These are phyloP conservation scores for Buceros bicornis DNA, from an alignment of 2,797 vertebrate genomes.

Conservation along the genomic window DNA sequence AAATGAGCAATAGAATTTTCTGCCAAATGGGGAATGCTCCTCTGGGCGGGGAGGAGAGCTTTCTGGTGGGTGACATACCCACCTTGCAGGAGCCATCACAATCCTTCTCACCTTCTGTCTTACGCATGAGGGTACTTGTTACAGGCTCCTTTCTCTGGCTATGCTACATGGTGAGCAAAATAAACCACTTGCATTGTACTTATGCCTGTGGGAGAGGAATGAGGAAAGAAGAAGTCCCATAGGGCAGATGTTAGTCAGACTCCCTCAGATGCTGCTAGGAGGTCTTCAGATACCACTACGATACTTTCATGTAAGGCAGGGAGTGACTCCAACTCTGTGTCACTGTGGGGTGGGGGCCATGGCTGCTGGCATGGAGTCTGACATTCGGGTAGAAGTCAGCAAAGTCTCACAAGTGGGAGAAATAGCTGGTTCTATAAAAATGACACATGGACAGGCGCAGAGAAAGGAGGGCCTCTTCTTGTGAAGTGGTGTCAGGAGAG, in stretches of 20 bases:
- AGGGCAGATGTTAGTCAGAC: neutral
- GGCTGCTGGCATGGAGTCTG: neutral
- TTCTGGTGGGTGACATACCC: neutral
- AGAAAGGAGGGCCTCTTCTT: neutral
- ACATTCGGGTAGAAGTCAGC: neutral
- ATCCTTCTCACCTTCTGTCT: neutral
- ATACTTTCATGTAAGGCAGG: neutral
- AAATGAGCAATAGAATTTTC: neutral
- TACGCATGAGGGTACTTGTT: neutral
- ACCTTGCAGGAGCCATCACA: neutral
- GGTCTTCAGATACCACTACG: neutral
- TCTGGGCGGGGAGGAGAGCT: neutral
- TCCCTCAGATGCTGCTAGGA: neutral
- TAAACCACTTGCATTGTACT: neutral
- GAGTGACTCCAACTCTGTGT: rapidly evolving
- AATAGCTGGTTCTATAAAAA: neutral
- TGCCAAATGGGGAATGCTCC: neutral
- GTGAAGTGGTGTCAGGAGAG: neutral
- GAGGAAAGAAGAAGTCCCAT: neutral
- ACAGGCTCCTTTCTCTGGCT: neutral
- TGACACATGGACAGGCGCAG: neutral
- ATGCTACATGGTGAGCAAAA: neutral
- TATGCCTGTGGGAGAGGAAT: neutral
- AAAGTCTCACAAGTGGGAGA: neutral
- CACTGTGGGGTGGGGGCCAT: neutral